Conservation (phyloP, 2,113 vertebrate genomes). For the Orycteropus afer region DNA sequence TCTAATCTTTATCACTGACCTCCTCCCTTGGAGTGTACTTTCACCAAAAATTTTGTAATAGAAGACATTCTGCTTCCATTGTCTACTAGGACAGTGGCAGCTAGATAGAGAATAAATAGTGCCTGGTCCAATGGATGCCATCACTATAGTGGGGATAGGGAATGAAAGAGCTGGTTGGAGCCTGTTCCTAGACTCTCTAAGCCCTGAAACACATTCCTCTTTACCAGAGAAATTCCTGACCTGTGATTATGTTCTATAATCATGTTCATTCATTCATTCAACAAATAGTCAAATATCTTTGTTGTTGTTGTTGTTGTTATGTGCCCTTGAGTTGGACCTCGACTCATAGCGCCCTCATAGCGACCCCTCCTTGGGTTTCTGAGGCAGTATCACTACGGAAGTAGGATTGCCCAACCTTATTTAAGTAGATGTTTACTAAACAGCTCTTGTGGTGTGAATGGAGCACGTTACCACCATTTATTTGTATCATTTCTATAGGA, state of each 20-base stretch:
- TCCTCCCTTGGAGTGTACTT: background rate
- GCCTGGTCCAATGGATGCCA: background rate
- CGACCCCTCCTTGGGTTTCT: too few relatives aligned
- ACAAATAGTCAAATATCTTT: background rate
- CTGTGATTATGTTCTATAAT: background rate
- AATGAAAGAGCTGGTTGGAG: background rate
- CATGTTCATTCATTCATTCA: background rate
- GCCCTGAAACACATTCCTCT: background rate
- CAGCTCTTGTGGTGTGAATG: background rate
- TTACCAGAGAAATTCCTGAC: background rate
- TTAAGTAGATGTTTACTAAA: too few relatives aligned
- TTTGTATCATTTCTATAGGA: conserved; percentile 18
- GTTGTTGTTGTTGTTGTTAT: too few relatives aligned
- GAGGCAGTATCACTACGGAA: too few relatives aligned
- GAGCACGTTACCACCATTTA: background rate
- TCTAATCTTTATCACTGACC: background rate
- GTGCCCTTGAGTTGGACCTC: too few relatives aligned
- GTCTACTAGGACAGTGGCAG: background rate
- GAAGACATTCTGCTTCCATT: background rate
- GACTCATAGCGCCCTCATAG: too few relatives aligned
- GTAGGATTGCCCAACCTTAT: too few relatives aligned
- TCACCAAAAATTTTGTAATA: background rate
- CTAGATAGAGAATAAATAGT: background rate
- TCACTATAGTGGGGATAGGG: background rate
- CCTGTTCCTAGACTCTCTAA: background rate